Conservation (phyloP, 2,797 vertebrate genomes). For the Pteropus rufus region DNA sequence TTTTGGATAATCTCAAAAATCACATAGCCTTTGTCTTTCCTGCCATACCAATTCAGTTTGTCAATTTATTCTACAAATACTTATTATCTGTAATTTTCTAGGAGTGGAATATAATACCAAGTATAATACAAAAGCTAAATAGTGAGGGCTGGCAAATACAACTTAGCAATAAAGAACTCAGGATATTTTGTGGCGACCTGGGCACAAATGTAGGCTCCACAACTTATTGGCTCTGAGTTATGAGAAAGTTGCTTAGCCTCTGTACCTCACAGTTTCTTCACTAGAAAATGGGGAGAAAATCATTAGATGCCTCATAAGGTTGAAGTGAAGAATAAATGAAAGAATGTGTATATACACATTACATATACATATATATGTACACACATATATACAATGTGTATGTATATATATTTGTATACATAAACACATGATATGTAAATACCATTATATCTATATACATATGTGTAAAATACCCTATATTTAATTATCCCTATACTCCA, state of each 20-base stretch:
- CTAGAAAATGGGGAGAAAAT: background rate
- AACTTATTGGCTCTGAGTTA: background rate
- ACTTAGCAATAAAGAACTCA: background rate
- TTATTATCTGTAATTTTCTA: background rate
- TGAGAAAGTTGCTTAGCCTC: background rate
- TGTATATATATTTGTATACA: background rate
- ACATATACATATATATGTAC: background rate
- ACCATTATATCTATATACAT: background rate
- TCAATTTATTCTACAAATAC: background rate
- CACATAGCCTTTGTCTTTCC: background rate
- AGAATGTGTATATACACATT: background rate
- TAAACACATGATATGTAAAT: background rate
- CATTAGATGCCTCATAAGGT: background rate
- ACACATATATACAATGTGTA: background rate
- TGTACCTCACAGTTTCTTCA: background rate
- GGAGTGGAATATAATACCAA: background rate
- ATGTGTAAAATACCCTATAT: background rate
- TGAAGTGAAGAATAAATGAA: background rate
- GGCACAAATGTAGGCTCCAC: background rate
- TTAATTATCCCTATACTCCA: background rate
- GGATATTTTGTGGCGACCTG: background rate
- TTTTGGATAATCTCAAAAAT: background rate
- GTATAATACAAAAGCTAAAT: background rate
- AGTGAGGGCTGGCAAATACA: background rate
- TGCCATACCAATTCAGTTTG: background rate